Base-by-base conservation (phyloP, 2,888 invertebrate species). In the Calliphora vomitoria region DNA sequence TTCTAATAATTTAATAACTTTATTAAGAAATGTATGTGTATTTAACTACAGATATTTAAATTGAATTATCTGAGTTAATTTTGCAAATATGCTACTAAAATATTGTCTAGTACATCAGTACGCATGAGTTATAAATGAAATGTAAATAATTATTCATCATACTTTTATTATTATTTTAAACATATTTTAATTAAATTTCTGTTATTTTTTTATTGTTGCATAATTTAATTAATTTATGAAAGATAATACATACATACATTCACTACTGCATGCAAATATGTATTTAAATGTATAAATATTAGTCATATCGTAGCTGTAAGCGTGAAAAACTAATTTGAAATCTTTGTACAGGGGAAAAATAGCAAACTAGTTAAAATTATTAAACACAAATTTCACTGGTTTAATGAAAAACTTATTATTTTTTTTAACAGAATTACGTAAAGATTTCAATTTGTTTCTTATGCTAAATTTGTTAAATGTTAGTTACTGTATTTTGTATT, bases 131-230 rank as follows among this genome's bases (percentile, higher is more conserved):
- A 62, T 80, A 20, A 71, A 20, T 20, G 15, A 38, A 31, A 58
- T 44, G 13, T 8, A 80, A 71, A 71, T 71, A 71, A 62, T 71
- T 80, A 71, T 71, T 50, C 20, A 35, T 47, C 60, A 80, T 80
- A 62, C 80, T 71, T 50, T 60, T 35, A 31, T 10, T 10, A 41
- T 50, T 13, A 78, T 79, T 47, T 44, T 44, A 31, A 44, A 44
- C 44, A 44, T 31, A 4, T 47, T 74, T 13, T 8, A 31, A 31
- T 31, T n/a, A 5, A 74, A 58, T 31, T 20, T 1, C 13, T 44
- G 44, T 44, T 20, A 60, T 31, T 31, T 13, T 60, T 31, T 31
- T 60, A 1, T 55, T 18, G 18, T 55, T 20, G 10, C 8, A 55
- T 18, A 55, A 55, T 55, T 20, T 20, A 55, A 20, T 55, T 20